Base-by-base conservation (phyloP, 2,888 invertebrate species). In the Biston stratarius region DNA sequence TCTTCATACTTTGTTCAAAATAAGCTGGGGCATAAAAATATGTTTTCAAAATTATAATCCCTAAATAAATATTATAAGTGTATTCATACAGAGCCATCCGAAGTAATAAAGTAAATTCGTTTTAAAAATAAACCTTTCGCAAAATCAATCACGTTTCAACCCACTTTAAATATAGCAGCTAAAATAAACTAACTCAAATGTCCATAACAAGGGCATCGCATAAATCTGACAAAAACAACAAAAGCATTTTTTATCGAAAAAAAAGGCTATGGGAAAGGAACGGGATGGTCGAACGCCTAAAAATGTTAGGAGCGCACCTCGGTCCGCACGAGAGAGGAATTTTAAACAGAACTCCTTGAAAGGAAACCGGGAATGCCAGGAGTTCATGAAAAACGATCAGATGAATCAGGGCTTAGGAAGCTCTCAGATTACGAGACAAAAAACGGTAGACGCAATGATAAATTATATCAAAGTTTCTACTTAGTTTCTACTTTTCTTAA, bases 321-420 rank as follows among this genome's bases (percentile, higher is more conserved):
- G 74, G 73, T 64, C 71, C 63, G 81, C 83, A 91, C 93, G 90
- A 82, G 87, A 85, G 81, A 70, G 89, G 93, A 92, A 93, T 93
- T 89, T 92, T 85, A 92, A 93, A 84, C 80, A 92, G 88, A 80
- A 79, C 82, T 83, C 86, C 89, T 86, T 87, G 84, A 84, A 88
- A 82, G 91, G 89, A 79, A 80, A 82, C 74, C 77, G 81, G 84
- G 84, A 82, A 87, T 88, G 78, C 81, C 78, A 51, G 60, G 79
- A 76, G 73, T 74, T 73, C 77, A 73, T 79, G 79, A 85, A 87
- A 86, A 85, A 82, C 77, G 70, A 77, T 73, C 76, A 77, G 78
- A 78, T 82, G 84, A 83, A 80, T 81, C 82, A 81, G 79, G 71
- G 74, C 58, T 74, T 59, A 68, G 71, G 42, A 12, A 44, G 3